phyloP scores from a whole-genome alignment of 2,888 invertebrate species.

The Salticus scenicus region DNA sequence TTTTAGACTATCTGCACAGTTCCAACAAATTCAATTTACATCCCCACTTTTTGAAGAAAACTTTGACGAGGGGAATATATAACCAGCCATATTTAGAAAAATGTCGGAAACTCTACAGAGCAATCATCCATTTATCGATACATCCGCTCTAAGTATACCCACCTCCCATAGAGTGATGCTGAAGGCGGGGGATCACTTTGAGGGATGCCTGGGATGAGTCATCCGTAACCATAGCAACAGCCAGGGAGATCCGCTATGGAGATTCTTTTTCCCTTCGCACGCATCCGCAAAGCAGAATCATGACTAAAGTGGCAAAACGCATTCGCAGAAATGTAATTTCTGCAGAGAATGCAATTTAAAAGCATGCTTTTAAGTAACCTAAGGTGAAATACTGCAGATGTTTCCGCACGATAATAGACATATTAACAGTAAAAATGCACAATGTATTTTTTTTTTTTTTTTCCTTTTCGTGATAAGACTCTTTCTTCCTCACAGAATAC shows the following conservation, averaged over 20 bases:
- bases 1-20: no score
- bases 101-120: background rate
- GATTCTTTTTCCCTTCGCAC: background rate
- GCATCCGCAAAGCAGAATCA: no score
- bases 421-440: no score
- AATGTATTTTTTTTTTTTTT: no score
- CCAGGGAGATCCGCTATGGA: background rate
- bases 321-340: no score
- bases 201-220: constrained; percentile 39
- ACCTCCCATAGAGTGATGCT: background rate
- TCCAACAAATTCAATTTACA: background rate
- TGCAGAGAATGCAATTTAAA: no score
- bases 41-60: background rate
- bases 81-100: constrained; percentile 9
- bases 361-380: no score
- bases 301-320: no score
- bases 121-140: constrained; percentile 37
- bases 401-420: no score
- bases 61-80: background rate
- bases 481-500: no score
- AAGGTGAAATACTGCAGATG: no score
- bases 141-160: background rate
- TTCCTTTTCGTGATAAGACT: no score
- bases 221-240: constrained; percentile 50
- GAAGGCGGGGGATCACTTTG: constrained; percentile 12